phyloP scores from a whole-genome alignment of 2,113 vertebrate genomes.

The Grallaria varia region DNA sequence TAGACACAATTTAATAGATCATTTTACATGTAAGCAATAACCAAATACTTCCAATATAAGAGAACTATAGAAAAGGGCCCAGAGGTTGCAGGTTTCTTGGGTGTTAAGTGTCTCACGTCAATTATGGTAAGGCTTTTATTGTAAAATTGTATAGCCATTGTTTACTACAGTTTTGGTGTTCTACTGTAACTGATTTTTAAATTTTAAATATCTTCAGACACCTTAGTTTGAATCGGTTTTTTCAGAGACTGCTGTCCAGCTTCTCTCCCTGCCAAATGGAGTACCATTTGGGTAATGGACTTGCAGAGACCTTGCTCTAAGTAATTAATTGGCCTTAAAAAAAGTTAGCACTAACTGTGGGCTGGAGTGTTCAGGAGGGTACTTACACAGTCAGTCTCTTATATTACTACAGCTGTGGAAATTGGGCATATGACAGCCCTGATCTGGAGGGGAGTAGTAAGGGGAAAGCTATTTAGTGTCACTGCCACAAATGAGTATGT shows the following conservation, averaged over 20 bases:
- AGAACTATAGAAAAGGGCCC: not conserved
- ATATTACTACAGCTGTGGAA: not conserved
- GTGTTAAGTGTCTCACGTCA: not conserved
- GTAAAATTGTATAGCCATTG: not conserved
- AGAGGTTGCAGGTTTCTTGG: not conserved
- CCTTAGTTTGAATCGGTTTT: not conserved
- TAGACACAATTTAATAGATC: rapidly evolving
- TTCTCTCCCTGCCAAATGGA: not conserved
- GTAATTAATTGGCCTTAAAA: not conserved
- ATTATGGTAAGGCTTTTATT: not conserved
- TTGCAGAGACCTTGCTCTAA: not conserved
- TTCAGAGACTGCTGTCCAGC: not conserved
- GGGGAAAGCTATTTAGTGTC: not conserved
- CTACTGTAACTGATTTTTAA: not conserved
- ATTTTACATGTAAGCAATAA: not conserved
- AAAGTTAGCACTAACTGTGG: not conserved
- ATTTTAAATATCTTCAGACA: not conserved
- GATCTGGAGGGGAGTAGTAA: not conserved
- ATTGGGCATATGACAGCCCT: not conserved
- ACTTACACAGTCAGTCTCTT: not conserved
- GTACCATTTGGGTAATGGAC: not conserved
- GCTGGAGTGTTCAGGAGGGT: not conserved
- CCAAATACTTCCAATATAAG: rapidly evolving
- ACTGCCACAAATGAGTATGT: not conserved
- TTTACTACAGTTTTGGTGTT: rapidly evolving